phyloP scores from a whole-genome alignment of 2,113 vertebrate genomes.

The Archilochus colubris region DNA sequence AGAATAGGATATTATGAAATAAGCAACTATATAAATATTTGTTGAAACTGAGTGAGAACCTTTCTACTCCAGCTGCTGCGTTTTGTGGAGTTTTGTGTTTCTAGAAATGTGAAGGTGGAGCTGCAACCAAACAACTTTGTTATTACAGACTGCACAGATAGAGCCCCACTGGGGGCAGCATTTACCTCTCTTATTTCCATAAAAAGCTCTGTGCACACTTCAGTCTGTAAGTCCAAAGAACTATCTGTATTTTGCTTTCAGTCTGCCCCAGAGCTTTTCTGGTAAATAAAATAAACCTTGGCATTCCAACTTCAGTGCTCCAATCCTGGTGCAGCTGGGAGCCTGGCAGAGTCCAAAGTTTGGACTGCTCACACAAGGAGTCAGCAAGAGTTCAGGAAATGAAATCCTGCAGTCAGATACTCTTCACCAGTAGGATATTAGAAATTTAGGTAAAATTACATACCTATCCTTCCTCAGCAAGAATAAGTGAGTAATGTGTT shows the following conservation, averaged over 20 bases:
- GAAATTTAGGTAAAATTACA: background rate
- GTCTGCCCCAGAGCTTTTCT: background rate
- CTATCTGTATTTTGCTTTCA: background rate
- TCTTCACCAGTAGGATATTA: background rate
- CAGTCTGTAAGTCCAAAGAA: background rate
- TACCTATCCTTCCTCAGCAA: background rate
- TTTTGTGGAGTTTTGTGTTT: background rate
- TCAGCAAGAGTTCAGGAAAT: background rate
- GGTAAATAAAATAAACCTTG: background rate
- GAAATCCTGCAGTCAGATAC: background rate
- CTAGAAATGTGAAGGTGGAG: background rate
- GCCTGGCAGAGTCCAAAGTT: background rate
- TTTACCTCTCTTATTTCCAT: background rate
- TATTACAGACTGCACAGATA: background rate
- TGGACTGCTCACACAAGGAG: background rate
- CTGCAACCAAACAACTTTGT: background rate
- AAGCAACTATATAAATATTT: constrained; percentile 50
- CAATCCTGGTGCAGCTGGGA: background rate
- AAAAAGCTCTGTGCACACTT: background rate
- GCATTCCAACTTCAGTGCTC: background rate
- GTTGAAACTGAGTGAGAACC: background rate
- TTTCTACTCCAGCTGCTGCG: background rate
- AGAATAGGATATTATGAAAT: constrained; percentile 41
- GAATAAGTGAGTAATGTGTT: background rate
- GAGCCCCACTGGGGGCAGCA: background rate